Percentiles rank a stretch among this genome's conserved stretches.
These are phyloP conservation scores for Clarias macrocephalus DNA, from an alignment of 2,113 vertebrate genomes.

Conservation along the genomic window DNA sequence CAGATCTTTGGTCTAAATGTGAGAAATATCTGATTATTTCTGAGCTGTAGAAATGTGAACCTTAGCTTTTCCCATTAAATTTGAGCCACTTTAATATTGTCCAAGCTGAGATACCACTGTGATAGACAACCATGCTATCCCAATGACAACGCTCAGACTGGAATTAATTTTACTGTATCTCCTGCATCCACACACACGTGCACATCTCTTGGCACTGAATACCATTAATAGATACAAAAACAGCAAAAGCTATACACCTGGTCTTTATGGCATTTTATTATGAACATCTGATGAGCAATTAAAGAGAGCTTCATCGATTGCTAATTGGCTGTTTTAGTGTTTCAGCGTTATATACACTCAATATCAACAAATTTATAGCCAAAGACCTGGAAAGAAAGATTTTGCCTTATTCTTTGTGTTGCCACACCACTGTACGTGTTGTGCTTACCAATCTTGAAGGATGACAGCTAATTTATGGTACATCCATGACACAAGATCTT, in stretches of 20 bases:
- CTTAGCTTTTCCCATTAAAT: background rate
- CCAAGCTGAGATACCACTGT: background rate
- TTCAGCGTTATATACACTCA: background rate
- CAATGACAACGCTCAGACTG: background rate
- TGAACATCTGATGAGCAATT: background rate
- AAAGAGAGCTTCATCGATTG: background rate
- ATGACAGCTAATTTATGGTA: background rate
- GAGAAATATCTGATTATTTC: background rate
- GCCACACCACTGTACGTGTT: background rate
- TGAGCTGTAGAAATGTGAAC: background rate
- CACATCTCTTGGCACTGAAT: background rate
- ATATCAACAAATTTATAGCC: background rate
- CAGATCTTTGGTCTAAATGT: background rate
- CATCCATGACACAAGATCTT: background rate
- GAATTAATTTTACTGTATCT: background rate
- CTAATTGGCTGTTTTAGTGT: background rate
- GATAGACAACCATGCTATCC: background rate
- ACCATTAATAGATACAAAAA: background rate
- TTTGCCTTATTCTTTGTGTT: background rate
- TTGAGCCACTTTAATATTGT: background rate
- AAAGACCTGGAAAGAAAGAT: background rate
- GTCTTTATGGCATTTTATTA: background rate
- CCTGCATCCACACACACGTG: background rate
- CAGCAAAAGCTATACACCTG: background rate
- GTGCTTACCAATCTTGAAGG: background rate